A percentile compares a stretch with the other conserved stretches of the same genome.
Evolutionary conservation across 2,113 vertebrate species (phyloP).

Genomic region (Prietella phreatophila): DNA sequence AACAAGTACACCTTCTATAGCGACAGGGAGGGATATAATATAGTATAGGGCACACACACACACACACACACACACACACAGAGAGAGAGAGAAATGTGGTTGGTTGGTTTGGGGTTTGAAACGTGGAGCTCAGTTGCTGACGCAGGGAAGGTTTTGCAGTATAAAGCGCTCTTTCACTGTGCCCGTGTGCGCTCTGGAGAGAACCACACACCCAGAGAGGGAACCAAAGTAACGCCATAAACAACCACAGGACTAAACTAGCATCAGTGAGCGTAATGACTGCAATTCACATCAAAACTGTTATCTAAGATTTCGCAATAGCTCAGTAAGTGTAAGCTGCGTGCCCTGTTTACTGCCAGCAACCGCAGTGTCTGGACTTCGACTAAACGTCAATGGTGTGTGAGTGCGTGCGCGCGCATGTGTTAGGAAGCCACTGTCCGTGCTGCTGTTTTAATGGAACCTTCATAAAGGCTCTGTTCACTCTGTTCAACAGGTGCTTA

Average conservation of each 20-base stretch:
- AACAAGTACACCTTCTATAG: not conserved
- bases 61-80: conserved; percentile 12
- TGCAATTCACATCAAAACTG: not conserved
- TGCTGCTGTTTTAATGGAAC: not conserved
- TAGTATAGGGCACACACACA: not conserved
- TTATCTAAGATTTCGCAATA: not conserved
- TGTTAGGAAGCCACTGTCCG: not conserved
- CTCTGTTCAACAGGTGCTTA: conserved; percentile 58
- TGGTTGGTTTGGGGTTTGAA: conserved; percentile 26
- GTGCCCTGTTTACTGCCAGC: conserved; percentile 18
- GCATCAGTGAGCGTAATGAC: not conserved
- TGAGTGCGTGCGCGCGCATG: not conserved
- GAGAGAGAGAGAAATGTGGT: conserved; percentile 36
- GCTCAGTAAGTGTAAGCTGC: not conserved
- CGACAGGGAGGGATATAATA: not conserved
- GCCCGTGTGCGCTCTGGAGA: conserved; percentile 28
- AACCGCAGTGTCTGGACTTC: not conserved
- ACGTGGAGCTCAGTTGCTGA: conserved; percentile 1
- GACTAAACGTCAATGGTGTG: conserved; percentile 1
- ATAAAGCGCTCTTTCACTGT: conserved; percentile 75
- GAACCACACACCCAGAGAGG: conserved; percentile 14
- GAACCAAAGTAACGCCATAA: not conserved
- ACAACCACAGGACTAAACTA: too few relatives aligned
- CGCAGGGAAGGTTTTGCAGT: conserved; percentile 29
- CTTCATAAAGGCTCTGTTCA: conserved; percentile 26